A percentile compares a stretch with the other conserved stretches of the same genome.
phyloP scores from a whole-genome alignment of 2,113 vertebrate genomes.

The Rattus norvegicus region GRCr8 NC_086024.1:92149001-92149500 shows the following conservation, averaged over 20 bases:
- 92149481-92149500: neutral
- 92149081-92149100: neutral
- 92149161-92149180: neutral
- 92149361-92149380: neutral
- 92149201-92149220: neutral
- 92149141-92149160: neutral
- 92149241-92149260: neutral
- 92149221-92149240: neutral
- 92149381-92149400: neutral
- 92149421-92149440: neutral
- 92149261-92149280: neutral
- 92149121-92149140: neutral
- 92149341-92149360: neutral
- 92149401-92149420: neutral
- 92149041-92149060: neutral
- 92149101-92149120: neutral
- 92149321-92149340: neutral
- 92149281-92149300: neutral
- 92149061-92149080: neutral
- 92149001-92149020: neutral
- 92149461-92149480: neutral
- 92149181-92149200: neutral
- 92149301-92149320: neutral
- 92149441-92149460: neutral
- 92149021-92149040: neutral